Evolutionary conservation across 2,113 vertebrate species (phyloP), one percentile per base, ranked within the genome.

Genomic region (Rissa tridactyla): DNA sequence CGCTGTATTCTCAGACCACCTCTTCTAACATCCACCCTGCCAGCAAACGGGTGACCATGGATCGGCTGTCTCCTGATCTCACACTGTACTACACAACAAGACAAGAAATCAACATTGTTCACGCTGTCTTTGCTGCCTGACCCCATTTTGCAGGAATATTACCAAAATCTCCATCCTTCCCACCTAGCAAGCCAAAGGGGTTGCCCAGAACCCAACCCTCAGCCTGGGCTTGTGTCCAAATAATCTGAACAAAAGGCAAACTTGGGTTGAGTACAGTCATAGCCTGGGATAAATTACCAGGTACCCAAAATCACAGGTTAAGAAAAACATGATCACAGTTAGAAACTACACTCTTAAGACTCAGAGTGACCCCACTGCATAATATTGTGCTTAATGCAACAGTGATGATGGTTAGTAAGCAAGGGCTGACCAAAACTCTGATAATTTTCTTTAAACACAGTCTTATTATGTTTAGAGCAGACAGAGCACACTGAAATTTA

Each of bases 181-280:
- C 49, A 64, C 58, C 58, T 72, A 22, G 54, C 62, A 87, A 84
- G 65, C 29, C 42, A 44, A 2, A 40, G 1, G 34, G 23, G 26
- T 6, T 70, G 21, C 32, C 61, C 64, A 70, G 30, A 90, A 38
- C 62, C 51, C 42, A 73, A 15, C 15, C 2, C 27, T 66, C 55
- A 15, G 4, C 0, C 0, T 5, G 25, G 22, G 22, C 27, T 77
- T 57, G 11, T 0, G 0, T 46, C 46, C 68, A 73, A 62, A 42
- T n/a, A 44, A 55, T 21, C 34, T 30, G 34, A 88, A 80, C 0
- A 0, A 73, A 77, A 49, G 21, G 34, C 4, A 83, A 12, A 38
- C 66, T 66, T 49, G 49, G 18, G 52, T 38, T 46, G 61, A 86
- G 25, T 29, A 42, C 6, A 46, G 40, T 5, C 25, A 65, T 1